Percentiles rank a stretch among this genome's conserved stretches.
These are phyloP conservation scores for Crossocerus cetratus DNA, from an alignment of 2,888 invertebrate genomes.

Conservation along the genomic window DNA sequence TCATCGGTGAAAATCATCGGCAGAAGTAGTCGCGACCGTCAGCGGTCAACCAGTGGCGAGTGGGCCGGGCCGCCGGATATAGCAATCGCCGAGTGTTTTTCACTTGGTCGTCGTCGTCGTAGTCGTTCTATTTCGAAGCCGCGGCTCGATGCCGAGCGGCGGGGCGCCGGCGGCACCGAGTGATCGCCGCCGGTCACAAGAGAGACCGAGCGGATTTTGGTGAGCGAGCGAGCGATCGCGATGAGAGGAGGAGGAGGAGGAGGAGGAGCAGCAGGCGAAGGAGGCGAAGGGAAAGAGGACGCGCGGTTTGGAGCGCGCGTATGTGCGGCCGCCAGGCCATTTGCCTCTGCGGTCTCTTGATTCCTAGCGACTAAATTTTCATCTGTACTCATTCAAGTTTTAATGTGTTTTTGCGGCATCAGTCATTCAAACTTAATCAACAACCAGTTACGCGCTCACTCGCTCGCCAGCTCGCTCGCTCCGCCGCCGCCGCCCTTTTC, in stretches of 20 bases:
- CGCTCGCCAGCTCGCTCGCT: slow-evolving; percentile 26
- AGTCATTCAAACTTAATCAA: slow-evolving; percentile 77
- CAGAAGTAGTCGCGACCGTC: slow-evolving; percentile 55
- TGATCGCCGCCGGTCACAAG: slow-evolving; percentile 5
- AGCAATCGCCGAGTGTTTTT: slow-evolving; percentile 67
- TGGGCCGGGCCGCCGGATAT: slow-evolving; percentile 56
- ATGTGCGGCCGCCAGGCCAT: slow-evolving; percentile 72
- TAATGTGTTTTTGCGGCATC: slow-evolving; percentile 77
- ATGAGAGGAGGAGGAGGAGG: slow-evolving; percentile 22
- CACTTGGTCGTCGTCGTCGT: slow-evolving; percentile 69
- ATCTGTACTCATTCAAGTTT: slow-evolving; percentile 76
- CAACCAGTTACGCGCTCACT: slow-evolving; percentile 66
- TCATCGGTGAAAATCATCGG: slow-evolving; percentile 52
- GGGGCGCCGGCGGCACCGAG: slow-evolving; percentile 37
- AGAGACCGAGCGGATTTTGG: neutral
- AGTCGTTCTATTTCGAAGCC: slow-evolving; percentile 58
- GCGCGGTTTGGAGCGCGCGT: slow-evolving; percentile 54
- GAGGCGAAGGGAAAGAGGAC: slow-evolving; percentile 27
- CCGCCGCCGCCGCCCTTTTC: neutral
- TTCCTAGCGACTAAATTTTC: slow-evolving; percentile 76
- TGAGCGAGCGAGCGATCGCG: slow-evolving; percentile 13
- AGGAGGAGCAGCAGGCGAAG: slow-evolving; percentile 17
- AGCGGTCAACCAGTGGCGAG: slow-evolving; percentile 59
- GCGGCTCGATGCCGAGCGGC: slow-evolving; percentile 35
- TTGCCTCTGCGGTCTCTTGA: slow-evolving; percentile 76